Evolutionary conservation across 53 echinoderm and acorn worm species (phyloP).

Genomic region (Apostichopus leukothele): DNA sequence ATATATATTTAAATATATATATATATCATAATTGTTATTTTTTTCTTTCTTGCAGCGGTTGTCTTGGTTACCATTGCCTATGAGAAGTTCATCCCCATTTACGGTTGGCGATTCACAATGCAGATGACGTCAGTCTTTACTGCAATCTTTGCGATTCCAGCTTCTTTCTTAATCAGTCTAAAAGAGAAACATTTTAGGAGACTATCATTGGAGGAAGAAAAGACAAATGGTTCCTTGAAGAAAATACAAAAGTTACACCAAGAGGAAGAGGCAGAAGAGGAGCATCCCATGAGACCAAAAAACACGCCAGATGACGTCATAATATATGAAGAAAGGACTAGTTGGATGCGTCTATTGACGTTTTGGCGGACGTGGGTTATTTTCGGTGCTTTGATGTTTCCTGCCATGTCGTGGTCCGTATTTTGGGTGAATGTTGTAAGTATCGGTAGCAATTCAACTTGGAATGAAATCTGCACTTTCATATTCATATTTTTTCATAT

Average conservation of each 20-base stretch:
- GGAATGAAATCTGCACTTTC: too few relatives aligned
- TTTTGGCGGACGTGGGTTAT: neutral
- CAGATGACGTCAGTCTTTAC: slow-evolving; percentile 2
- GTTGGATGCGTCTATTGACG: neutral
- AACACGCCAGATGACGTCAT: neutral
- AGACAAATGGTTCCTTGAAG: neutral
- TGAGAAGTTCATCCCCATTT: slow-evolving; percentile 2
- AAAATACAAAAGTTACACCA: neutral
- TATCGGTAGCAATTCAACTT: neutral
- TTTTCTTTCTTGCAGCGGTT: neutral
- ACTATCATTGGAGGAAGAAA: neutral
- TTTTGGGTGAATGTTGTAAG: slow-evolving; percentile 32
- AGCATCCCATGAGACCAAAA: too few relatives aligned
- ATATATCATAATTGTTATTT: neutral
- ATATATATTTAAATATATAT: too few relatives aligned
- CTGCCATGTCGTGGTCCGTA: slow-evolving; percentile 35
- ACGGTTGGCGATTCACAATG: slow-evolving; percentile 18
- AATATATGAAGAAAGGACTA: neutral
- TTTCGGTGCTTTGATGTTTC: neutral
- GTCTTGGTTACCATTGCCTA: neutral
- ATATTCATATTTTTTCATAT: too few relatives aligned
- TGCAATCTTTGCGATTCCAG: slow-evolving; percentile 7
- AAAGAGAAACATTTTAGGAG: neutral
- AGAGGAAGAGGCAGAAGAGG: neutral
- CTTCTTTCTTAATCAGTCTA: slow-evolving; percentile 7